These are phyloP conservation scores for Oxycera nigricornis DNA, from an alignment of 2,888 invertebrate genomes.

Conservation along the genomic window DNA sequence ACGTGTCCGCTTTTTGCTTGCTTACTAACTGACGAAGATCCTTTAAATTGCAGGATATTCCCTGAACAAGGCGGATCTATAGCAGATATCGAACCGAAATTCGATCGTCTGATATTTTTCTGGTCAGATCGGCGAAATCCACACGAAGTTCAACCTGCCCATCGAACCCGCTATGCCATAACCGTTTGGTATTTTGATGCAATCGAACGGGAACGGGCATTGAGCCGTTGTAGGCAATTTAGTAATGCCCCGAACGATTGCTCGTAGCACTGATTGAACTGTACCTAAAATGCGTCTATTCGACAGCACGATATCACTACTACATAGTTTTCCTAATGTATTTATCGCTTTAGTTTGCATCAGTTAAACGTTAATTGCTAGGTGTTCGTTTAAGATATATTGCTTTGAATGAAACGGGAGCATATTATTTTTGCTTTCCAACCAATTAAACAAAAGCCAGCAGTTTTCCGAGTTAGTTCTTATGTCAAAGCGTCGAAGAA, in stretches of 20 bases:
- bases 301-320: not conserved
- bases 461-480: not conserved
- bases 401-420: not conserved
- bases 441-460: not conserved
- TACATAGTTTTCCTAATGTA: conserved; percentile 34
- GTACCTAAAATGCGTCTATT: not conserved
- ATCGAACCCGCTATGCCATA: conserved; percentile 86
- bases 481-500: not conserved
- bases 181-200: conserved; percentile 93
- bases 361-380: conserved; percentile 1
- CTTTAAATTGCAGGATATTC: conserved; percentile 80
- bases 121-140: conserved; percentile 98
- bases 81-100: conserved; percentile 91
- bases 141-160: conserved; percentile 95
- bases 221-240: conserved; percentile 54
- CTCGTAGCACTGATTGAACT: conserved; percentile 41
- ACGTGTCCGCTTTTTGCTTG: no score
- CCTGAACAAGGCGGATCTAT: conserved; percentile 85
- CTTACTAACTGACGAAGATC: no score
- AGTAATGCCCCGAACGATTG: conserved; percentile 32
- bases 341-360: conserved; percentile 29
- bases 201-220: conserved; percentile 78
- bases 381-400: not conserved
- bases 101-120: conserved; percentile 94
- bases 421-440: conserved; percentile 27